phyloP scores from a whole-genome alignment of 2,113 vertebrate species.

The Alexandromys fortis region DNA sequence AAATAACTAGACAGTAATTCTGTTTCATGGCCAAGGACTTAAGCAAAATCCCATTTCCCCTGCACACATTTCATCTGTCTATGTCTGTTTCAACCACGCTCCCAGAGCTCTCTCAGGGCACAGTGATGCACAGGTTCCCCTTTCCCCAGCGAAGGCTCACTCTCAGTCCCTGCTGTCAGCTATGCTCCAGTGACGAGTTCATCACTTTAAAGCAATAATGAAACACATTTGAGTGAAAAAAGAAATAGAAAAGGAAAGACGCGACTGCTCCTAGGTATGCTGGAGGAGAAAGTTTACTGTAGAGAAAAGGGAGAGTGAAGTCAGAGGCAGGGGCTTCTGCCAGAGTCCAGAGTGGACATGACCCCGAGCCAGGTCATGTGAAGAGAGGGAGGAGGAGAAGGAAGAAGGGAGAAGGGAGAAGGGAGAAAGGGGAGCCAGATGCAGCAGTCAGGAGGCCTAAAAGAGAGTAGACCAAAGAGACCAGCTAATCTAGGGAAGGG shows the following conservation, averaged over 20 bases:
- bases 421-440: background rate
- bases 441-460: background rate
- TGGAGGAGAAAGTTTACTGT: too few species aligned
- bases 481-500: background rate
- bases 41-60: constrained; percentile 7
- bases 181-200: background rate
- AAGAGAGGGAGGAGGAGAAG: background rate
- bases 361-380: too few species aligned
- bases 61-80: constrained; percentile 60
- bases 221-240: background rate
- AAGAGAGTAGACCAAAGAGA: background rate
- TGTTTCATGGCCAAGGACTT: constrained; percentile 19
- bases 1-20: constrained; percentile 55
- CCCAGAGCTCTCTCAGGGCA: background rate
- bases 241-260: background rate
- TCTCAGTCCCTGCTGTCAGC: background rate
- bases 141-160: background rate
- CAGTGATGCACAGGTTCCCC: background rate
- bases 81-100: background rate
- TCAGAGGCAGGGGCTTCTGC: background rate
- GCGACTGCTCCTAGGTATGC: background rate
- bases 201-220: background rate
- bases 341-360: background rate
- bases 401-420: background rate
- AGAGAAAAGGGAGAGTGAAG: background rate